Percentiles rank a stretch among this genome's conserved stretches.
These are phyloP conservation scores for Rhinella marina DNA, from an alignment of 2,797 vertebrate genomes.

Conservation along the genomic window DNA sequence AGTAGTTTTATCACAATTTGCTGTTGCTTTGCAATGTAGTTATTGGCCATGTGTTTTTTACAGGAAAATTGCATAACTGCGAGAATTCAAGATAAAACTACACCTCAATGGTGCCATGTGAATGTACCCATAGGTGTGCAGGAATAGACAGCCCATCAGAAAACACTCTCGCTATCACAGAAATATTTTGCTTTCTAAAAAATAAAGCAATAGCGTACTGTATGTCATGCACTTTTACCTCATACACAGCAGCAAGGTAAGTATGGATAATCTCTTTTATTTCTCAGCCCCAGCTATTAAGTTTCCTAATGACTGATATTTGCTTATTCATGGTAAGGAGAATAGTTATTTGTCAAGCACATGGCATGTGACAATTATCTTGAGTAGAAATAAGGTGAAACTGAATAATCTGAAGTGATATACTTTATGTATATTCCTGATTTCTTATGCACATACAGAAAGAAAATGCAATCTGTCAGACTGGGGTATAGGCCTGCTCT, in stretches of 20 bases:
- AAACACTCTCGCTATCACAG: not conserved
- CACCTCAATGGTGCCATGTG: no score
- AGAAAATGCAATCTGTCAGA: not conserved
- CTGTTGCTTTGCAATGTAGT: no score
- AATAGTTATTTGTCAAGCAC: not conserved
- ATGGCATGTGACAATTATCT: not conserved
- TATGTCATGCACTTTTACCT: not conserved
- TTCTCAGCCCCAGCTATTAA: not conserved
- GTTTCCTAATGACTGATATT: constrained; percentile 1
- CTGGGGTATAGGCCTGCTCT: no score
- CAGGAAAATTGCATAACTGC: no score
- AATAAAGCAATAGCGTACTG: not conserved
- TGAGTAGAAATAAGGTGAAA: no score
- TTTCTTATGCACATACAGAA: not conserved
- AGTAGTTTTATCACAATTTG: no score
- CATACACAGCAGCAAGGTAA: not conserved
- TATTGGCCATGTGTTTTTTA: no score
- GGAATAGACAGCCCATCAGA: no score
- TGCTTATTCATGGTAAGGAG: not conserved
- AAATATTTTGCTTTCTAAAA: not conserved
- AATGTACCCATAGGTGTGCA: no score
- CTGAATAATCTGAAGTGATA: no score
- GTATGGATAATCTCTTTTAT: not conserved
- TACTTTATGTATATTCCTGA: no score
- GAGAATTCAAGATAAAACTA: no score